phyloP scores from a whole-genome alignment of 1,140 invertebrate genomes.

The Pseudoatta argentina region DNA sequence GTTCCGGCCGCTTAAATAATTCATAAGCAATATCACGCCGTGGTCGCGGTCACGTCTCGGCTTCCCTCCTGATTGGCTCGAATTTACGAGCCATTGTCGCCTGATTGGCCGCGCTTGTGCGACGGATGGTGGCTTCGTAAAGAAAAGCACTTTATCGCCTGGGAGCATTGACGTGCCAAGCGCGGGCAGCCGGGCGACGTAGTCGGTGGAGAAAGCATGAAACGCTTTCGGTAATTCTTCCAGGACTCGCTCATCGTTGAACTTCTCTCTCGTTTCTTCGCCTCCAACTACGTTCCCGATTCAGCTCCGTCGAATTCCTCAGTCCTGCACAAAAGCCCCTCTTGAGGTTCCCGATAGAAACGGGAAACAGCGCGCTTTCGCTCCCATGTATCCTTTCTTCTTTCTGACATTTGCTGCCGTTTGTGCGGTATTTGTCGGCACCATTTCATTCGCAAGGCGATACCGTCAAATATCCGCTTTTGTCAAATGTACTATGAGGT shows the following conservation, averaged over 20 bases:
- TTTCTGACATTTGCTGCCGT: constrained; percentile 51
- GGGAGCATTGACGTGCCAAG: constrained; percentile 75
- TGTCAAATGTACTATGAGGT: too few species aligned
- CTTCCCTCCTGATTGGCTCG: constrained; percentile 84
- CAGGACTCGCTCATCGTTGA: constrained; percentile 16
- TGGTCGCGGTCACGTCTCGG: constrained; percentile 83
- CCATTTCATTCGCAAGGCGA: constrained; percentile 38
- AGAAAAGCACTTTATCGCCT: constrained; percentile 83
- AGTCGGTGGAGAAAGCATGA: constrained; percentile 62
- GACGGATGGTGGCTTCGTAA: constrained; percentile 79
- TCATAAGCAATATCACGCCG: constrained; percentile 84
- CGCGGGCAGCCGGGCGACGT: constrained; percentile 47
- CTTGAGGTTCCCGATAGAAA: constrained; percentile 50
- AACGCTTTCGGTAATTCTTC: constrained; percentile 77
- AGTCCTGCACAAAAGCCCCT: constrained; percentile 50
- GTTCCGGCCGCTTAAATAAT: constrained; percentile 84
- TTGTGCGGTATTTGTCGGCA: constrained; percentile 47
- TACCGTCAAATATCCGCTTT: constrained; percentile 18
- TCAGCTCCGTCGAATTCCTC: constrained; percentile 68
- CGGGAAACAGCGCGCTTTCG: constrained; percentile 36
- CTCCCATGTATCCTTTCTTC: not conserved
- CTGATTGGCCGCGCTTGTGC: constrained; percentile 85
- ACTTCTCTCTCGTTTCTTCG: constrained; percentile 16
- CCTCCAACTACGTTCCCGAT: constrained; percentile 61
- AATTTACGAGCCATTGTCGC: constrained; percentile 86